Conservation (phyloP, 2,888 invertebrate genomes). For the Theretra japonica region DNA sequence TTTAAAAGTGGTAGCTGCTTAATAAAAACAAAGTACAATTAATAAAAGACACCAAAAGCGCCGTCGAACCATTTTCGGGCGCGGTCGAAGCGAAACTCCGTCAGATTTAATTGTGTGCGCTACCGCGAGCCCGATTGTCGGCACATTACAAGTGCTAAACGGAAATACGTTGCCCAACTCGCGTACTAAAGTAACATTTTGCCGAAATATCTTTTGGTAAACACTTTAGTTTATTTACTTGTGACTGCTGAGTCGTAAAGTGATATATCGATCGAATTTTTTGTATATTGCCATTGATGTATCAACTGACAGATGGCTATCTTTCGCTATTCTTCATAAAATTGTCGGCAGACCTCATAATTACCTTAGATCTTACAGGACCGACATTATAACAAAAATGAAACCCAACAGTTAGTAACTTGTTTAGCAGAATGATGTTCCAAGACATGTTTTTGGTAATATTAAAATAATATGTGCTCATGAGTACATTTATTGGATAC, state of each 20-base stretch:
- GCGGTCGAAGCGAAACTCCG: neutral
- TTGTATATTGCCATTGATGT: too few species aligned
- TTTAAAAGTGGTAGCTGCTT: neutral
- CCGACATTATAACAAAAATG: neutral
- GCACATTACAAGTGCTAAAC: neutral
- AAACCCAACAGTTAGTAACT: neutral
- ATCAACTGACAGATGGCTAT: too few species aligned
- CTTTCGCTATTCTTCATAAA: too few species aligned
- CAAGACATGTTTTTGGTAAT: neutral
- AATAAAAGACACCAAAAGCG: neutral
- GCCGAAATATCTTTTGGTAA: neutral
- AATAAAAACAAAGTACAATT: neutral
- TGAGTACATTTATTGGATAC: too few species aligned
- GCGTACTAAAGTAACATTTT: neutral
- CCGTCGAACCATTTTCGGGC: neutral
- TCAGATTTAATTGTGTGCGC: neutral
- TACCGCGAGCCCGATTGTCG: conserved; percentile 4
- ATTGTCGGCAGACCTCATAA: too few species aligned
- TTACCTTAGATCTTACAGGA: too few species aligned
- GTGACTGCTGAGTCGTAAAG: too few species aligned
- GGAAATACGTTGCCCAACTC: neutral
- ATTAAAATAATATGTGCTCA: too few species aligned
- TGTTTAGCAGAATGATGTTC: too few species aligned
- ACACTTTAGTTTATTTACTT: neutral
- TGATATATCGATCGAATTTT: too few species aligned